These are phyloP conservation scores for Drosophila nigromelanica DNA, from an alignment of 1,140 invertebrate genomes.

Conservation along the genomic window DNA sequence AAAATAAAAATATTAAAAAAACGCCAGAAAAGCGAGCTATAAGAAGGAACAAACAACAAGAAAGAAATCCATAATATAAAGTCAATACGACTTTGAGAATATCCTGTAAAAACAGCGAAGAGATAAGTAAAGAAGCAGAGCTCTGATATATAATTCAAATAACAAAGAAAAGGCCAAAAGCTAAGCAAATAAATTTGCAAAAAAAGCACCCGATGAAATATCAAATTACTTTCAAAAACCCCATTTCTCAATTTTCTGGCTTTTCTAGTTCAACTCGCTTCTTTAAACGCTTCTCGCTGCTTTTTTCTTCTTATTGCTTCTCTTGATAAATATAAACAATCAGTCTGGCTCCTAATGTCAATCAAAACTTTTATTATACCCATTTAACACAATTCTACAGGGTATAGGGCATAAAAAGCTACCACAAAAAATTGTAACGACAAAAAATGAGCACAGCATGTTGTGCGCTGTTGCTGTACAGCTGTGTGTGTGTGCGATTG, in stretches of 20 bases:
- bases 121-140: background rate
- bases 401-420: slow-evolving; percentile 10
- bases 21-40: slow-evolving; percentile 19
- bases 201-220: too few species aligned
- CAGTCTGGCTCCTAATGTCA: too few species aligned
- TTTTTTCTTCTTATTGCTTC: too few species aligned
- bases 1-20: slow-evolving; percentile 23
- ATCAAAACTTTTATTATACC: background rate
- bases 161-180: too few species aligned
- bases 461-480: slow-evolving; percentile 2
- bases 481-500: slow-evolving; percentile 14
- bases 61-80: background rate
- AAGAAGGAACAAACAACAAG: slow-evolving; percentile 32
- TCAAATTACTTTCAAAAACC: too few species aligned
- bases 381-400: background rate
- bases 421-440: slow-evolving; percentile 20
- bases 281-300: background rate
- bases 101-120: background rate
- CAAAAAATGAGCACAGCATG: slow-evolving; percentile 33
- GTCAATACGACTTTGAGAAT: background rate
- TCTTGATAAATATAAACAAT: too few species aligned
- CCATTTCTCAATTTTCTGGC: too few species aligned
- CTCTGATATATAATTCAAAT: background rate
- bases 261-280: background rate
- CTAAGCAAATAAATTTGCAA: too few species aligned